phyloP scores from a whole-genome alignment of 2,888 invertebrate species.

The Galeopsomyia nigrocyanea region DNA sequence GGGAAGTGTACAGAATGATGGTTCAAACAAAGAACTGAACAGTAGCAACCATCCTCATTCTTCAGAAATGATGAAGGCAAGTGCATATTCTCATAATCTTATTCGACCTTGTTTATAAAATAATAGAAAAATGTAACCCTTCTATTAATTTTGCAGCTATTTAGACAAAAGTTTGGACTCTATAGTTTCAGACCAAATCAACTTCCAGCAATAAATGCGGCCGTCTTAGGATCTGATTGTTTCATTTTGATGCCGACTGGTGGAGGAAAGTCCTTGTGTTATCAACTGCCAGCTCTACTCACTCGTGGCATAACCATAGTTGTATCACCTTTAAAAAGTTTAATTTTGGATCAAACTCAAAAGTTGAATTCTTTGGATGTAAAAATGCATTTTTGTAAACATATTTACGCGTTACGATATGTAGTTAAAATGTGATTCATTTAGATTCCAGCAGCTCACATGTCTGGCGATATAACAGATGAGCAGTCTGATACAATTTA shows the following conservation, averaged over 20 bases:
- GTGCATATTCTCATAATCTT: neutral
- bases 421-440: conserved; percentile 39
- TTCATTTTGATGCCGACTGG: conserved; percentile 99
- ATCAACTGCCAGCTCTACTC: conserved; percentile 90
- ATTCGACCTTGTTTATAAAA: neutral
- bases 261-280: conserved; percentile 93
- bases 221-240: conserved; percentile 87
- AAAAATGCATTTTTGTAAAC: conserved; percentile 64
- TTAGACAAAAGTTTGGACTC: conserved; percentile 88
- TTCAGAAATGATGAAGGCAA: conserved; percentile 74
- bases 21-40: conserved; percentile 82
- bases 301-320: conserved; percentile 92
- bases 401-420: neutral
- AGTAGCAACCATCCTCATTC: conserved; percentile 80
- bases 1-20: conserved; percentile 77
- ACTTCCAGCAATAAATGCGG: conserved; percentile 93
- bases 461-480: conserved; percentile 82
- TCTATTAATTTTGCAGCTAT: conserved; percentile 67
- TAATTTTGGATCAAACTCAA: conserved; percentile 96
- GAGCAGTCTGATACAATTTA: conserved; percentile 79
- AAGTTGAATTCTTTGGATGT: conserved; percentile 90
- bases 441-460: conserved; percentile 87
- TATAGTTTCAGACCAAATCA: conserved; percentile 94
- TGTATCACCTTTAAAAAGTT: conserved; percentile 93
- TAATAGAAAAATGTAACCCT: conserved; percentile 3